These are phyloP conservation scores for Siphamia tubifer DNA, from an alignment of 2,113 vertebrate species.

Conservation along the genomic window DNA sequence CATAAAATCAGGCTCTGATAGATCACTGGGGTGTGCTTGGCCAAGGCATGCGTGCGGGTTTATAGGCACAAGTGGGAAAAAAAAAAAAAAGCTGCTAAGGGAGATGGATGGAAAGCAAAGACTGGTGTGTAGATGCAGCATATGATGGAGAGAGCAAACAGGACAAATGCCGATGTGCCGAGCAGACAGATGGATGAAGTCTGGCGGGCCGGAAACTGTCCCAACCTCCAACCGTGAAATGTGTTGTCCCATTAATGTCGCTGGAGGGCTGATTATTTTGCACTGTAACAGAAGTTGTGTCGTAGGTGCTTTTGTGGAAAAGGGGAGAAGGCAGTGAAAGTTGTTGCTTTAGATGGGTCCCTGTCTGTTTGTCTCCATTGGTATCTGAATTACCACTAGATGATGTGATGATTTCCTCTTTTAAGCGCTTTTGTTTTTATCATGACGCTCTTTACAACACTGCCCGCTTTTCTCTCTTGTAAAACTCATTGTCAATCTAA, in stretches of 20 bases:
- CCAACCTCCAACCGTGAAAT: conserved; percentile 27
- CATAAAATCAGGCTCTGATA: conserved; percentile 66
- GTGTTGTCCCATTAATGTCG: conserved; percentile 47
- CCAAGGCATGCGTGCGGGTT: conserved; percentile 28
- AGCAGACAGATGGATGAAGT: conserved; percentile 63
- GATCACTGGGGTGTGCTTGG: conserved; percentile 55
- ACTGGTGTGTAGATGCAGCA: conserved; percentile 39
- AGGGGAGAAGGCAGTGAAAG: background rate
- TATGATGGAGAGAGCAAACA: conserved; percentile 66
- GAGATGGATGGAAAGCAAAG: conserved; percentile 59
- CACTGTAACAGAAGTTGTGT: conserved; percentile 15
- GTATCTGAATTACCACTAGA: conserved; percentile 20
- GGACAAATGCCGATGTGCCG: conserved; percentile 42
- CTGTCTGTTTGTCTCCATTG: conserved; percentile 14
- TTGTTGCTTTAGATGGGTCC: background rate
- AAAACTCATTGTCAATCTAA: conserved; percentile 50
- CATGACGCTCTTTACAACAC: conserved; percentile 38
- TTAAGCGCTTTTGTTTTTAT: conserved; percentile 21
- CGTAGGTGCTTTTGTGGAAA: background rate
- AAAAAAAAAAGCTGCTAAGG: conserved; percentile 12
- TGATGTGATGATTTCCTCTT: conserved; percentile 33
- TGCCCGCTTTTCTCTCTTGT: conserved; percentile 19
- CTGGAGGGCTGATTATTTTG: conserved; percentile 39
- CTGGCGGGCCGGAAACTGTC: conserved; percentile 47
- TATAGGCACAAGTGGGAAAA: conserved; percentile 19